Evolutionary conservation across 2,113 vertebrate genomes (phyloP), one percentile per base, ranked within the genome.

Genomic region (Dendrocopos noguchii): DNA sequence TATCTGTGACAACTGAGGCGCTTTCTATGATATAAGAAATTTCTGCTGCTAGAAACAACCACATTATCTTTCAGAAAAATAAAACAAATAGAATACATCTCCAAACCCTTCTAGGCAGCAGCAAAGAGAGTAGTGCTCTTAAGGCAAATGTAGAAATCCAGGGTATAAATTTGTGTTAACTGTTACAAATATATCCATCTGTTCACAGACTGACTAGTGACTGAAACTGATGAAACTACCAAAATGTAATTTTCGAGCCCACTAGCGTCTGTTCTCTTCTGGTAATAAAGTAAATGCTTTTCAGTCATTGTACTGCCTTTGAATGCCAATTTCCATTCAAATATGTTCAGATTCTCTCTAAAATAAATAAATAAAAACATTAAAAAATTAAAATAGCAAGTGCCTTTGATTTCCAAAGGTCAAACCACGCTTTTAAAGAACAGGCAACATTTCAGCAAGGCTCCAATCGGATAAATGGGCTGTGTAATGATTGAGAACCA

Each of bases 401-500:
- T 77, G 60, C 21, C 31, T 94, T 91, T 91, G 93, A 85, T 93
- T 93, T 92, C 70, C 70, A 95, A 96, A 97, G 96, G 96, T 96
- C 94, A 96, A 79, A 85, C 55, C 52, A 64, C 52, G 93, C 92
- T 91, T 94, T 95, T 93, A 94, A 93, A 91, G 78, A 95, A 94
- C 72, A 85, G 13, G 47, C 76, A 89, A 76, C 76, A 57, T 95
- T 95, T 96, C 92, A 93, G 83, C 70, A 91, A 93, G 79, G 90
- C 74, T 92, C 87, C 95, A 88, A 96, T 95, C 93, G 89, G 92
- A 95, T 90, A 96, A 96, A 95, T 91, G 95, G 92, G 84, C 87
- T 90, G 90, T 93, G 92, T 91, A 97, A 96, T 87, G 93, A 87
- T 13, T 83, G 91, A 87, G 91, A 95, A 66, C 61, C 83, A 84